Conservation (phyloP, 2,797 vertebrate genomes). For the Enteromius paludinosus region DNA sequence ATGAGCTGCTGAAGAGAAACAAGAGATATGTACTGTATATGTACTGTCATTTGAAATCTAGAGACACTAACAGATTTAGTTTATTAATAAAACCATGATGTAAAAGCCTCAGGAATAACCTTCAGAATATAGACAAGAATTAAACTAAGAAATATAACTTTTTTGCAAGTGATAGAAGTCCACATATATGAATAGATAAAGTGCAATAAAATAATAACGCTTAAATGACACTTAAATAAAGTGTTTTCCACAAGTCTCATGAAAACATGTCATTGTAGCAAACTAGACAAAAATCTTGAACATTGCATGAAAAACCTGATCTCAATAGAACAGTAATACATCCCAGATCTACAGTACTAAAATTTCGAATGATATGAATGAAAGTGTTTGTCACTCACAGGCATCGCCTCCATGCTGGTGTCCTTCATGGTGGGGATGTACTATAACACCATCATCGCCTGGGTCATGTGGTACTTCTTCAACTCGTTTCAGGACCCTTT, state of each 20-base stretch:
- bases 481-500: constrained; percentile 95
- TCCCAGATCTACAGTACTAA: neutral
- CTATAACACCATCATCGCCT: constrained; percentile 89
- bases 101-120: neutral
- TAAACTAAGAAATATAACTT: neutral
- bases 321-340: neutral
- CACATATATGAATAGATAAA: neutral
- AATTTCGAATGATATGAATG: neutral
- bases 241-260: no score
- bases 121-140: neutral
- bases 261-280: neutral
- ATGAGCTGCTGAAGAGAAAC: neutral
- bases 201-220: neutral
- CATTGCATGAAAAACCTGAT: neutral
- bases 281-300: neutral
- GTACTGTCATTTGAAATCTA: neutral
- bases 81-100: neutral
- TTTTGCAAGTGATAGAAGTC: neutral
- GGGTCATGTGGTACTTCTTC: constrained; percentile 98
- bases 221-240: neutral
- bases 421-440: constrained; percentile 86
- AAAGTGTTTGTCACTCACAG: constrained; percentile 63
- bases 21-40: neutral
- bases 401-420: constrained; percentile 82
- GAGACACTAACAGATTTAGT: neutral